Percentiles rank a stretch among this genome's conserved stretches.
phyloP scores from a whole-genome alignment of 2,113 vertebrate species.

The Xenus cinereus region DNA sequence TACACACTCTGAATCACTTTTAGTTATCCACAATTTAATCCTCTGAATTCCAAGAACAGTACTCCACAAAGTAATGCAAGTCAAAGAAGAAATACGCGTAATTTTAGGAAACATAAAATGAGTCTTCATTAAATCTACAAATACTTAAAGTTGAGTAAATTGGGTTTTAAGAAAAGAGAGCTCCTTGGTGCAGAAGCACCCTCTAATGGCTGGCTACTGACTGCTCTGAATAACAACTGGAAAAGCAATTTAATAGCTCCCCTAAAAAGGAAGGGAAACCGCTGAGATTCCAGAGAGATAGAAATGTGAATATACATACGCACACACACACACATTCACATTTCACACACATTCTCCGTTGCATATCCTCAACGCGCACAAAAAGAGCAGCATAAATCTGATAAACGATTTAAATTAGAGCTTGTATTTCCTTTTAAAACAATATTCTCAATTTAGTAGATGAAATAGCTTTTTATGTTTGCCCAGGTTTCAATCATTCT shows the following conservation, averaged over 20 bases:
- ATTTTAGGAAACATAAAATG: conserved; percentile 10
- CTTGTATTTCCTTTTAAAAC: conserved; percentile 3
- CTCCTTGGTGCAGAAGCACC: conserved; percentile 52
- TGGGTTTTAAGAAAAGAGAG: background rate
- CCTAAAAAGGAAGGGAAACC: background rate
- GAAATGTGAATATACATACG: background rate
- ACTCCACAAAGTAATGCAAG: background rate
- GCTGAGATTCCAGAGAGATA: background rate
- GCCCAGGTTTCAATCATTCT: background rate
- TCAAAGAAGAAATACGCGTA: background rate
- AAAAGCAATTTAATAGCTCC: background rate
- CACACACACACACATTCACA: background rate
- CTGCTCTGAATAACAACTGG: background rate
- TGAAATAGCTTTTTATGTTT: background rate
- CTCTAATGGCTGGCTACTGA: conserved; percentile 50
- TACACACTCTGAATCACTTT: background rate
- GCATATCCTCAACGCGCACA: background rate
- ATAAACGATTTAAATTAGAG: background rate
- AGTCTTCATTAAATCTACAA: background rate
- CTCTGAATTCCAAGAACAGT: background rate
- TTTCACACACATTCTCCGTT: background rate
- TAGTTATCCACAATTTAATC: background rate
- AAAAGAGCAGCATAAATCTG: background rate
- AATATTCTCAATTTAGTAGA: background rate
- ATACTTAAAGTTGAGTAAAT: background rate